Percentiles rank a stretch among this genome's conserved stretches.
Evolutionary conservation across 2,797 vertebrate species (phyloP).

Genomic region (Sylvia borin): DNA sequence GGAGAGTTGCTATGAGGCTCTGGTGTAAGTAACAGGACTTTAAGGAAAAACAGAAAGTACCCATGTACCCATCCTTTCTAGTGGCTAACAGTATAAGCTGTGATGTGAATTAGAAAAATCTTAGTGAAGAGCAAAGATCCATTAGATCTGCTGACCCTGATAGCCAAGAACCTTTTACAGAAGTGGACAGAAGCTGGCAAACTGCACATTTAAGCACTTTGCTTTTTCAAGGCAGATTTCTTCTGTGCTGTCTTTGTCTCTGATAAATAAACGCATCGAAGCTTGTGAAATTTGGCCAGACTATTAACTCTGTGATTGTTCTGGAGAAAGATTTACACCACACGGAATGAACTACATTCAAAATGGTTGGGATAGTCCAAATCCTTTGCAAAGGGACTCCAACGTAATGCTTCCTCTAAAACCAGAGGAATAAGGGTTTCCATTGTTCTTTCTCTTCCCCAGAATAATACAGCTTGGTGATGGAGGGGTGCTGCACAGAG

Average conservation of each 20-base stretch:
- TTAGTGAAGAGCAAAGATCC: not conserved
- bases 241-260: not conserved
- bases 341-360: not conserved
- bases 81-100: not conserved
- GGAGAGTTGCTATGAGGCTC: not conserved
- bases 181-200: not conserved
- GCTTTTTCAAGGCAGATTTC: not conserved
- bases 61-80: not conserved
- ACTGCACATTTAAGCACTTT: not conserved
- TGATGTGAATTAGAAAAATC: not conserved
- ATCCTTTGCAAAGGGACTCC: not conserved
- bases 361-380: not conserved
- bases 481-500: not conserved
- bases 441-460: not conserved
- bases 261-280: not conserved
- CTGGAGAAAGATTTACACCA: not conserved
- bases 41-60: not conserved
- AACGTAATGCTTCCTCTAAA: not conserved
- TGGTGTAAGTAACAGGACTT: not conserved
- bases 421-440: not conserved
- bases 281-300: not conserved
- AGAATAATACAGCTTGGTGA: not conserved
- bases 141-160: not conserved
- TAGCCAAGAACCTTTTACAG: not conserved
- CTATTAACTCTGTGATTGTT: not conserved